A percentile compares a stretch with the other conserved stretches of the same genome.
These are phyloP conservation scores for Pampus argenteus DNA, from an alignment of 2,797 vertebrate species.

Conservation along the genomic window DNA sequence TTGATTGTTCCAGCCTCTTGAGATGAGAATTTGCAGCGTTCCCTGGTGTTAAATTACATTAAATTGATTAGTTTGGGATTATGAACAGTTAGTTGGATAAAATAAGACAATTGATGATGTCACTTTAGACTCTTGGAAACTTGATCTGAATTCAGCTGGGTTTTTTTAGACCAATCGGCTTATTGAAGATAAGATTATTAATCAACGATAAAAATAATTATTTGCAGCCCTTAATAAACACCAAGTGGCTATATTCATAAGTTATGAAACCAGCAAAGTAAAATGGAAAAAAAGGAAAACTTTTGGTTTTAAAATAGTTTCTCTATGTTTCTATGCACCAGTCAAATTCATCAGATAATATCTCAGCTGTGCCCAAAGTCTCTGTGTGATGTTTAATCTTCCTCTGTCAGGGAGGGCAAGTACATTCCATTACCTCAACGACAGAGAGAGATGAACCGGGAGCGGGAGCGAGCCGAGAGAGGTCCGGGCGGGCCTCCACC, in stretches of 20 bases:
- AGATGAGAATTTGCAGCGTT: too few species aligned
- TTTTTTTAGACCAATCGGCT: not conserved
- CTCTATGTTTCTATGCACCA: not conserved
- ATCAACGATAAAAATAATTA: not conserved
- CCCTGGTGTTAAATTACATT: too few species aligned
- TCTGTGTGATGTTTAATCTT: not conserved
- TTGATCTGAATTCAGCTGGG: too few species aligned
- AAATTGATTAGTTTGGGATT: too few species aligned
- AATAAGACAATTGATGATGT: too few species aligned
- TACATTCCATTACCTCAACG: constrained; percentile 93
- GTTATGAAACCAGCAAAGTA: too few species aligned
- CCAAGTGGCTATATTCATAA: too few species aligned
- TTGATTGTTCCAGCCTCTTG: too few species aligned
- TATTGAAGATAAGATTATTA: not conserved
- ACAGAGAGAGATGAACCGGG: constrained; percentile 88
- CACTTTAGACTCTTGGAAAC: too few species aligned
- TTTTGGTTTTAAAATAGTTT: not conserved
- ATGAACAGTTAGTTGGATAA: too few species aligned
- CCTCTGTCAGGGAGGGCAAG: constrained; percentile 87
- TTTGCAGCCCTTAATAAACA: not conserved
- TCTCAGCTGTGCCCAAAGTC: not conserved
- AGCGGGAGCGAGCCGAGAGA: constrained; percentile 70
- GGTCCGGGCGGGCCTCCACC: constrained; percentile 71
- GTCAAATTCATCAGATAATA: not conserved
- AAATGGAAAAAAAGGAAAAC: not conserved